These are phyloP conservation scores for Himalopsyche kuldschensis DNA, from an alignment of 2,888 invertebrate genomes.

Conservation along the genomic window DNA sequence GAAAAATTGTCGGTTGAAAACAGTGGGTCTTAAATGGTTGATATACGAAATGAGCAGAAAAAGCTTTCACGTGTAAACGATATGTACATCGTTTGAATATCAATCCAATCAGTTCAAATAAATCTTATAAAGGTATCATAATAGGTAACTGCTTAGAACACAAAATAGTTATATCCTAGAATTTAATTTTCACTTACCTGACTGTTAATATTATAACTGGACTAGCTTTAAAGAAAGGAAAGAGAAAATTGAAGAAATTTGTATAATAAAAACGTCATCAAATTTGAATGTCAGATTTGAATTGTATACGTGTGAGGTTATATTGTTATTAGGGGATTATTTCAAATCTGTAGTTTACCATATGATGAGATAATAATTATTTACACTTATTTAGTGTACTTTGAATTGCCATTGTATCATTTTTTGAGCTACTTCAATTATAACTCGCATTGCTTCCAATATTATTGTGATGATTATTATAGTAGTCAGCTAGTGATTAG, in stretches of 20 bases:
- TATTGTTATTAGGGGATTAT: not conserved
- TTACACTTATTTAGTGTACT: not conserved
- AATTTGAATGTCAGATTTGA: conserved; percentile 29
- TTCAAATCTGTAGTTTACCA: not conserved
- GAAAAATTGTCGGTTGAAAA: no score
- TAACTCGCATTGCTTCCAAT: not conserved
- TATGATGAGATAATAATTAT: not conserved
- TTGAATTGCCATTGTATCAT: not conserved
- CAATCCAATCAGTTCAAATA: no score
- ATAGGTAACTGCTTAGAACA: no score
- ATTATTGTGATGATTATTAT: not conserved
- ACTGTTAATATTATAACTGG: not conserved
- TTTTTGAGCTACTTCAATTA: not conserved
- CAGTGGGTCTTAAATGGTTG: no score
- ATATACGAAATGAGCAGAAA: no score
- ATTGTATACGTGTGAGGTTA: conserved; percentile 29
- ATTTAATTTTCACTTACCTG: not conserved
- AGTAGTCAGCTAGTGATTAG: no score
- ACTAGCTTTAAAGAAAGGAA: not conserved
- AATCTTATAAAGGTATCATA: no score
- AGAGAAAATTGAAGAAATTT: not conserved
- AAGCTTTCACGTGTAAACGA: no score
- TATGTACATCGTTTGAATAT: no score
- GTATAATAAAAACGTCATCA: conserved; percentile 16
- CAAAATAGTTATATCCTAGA: no score